Conservation (phyloP, 1,140 invertebrate species). For the Propsilocerus akamusi region DNA sequence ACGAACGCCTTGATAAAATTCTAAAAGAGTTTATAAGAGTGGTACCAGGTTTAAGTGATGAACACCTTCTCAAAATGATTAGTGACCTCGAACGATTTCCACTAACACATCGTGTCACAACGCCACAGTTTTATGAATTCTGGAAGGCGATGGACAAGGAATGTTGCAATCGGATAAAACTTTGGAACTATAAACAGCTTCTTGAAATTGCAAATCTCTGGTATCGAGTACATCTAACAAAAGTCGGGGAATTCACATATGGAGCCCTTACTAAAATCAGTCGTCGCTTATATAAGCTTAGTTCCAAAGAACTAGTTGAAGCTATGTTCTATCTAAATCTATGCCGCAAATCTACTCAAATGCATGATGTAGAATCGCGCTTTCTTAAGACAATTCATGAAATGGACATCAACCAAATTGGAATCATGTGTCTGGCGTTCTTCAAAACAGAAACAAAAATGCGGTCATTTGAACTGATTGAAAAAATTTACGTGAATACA, state of each 20-base stretch:
- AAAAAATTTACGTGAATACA: slow-evolving; percentile 24
- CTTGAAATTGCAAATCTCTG: slow-evolving; percentile 30
- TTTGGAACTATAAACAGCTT: slow-evolving; percentile 22
- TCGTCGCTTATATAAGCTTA: slow-evolving; percentile 24
- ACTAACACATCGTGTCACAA: slow-evolving; percentile 13
- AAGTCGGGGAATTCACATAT: slow-evolving; percentile 24
- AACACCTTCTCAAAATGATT: slow-evolving; percentile 23
- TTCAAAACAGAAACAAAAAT: slow-evolving; percentile 37
- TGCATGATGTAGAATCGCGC: slow-evolving; percentile 33
- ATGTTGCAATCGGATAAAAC: slow-evolving; percentile 22
- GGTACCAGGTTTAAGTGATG: slow-evolving; percentile 23
- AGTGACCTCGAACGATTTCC: slow-evolving; percentile 20
- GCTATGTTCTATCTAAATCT: slow-evolving; percentile 32
- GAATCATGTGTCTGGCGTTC: slow-evolving; percentile 34
- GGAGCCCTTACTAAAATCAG: slow-evolving; percentile 25
- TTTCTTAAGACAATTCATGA: slow-evolving; percentile 24
- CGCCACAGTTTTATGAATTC: slow-evolving; percentile 28
- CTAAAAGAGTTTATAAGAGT: slow-evolving; percentile 23
- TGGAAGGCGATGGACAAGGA: slow-evolving; percentile 32
- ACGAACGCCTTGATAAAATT: slow-evolving; percentile 21
- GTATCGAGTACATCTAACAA: slow-evolving; percentile 24
- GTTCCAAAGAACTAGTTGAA: slow-evolving; percentile 30
- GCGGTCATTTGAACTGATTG: slow-evolving; percentile 22
- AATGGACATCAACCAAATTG: slow-evolving; percentile 31
- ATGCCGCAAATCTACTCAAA: slow-evolving; percentile 22